phyloP scores from a whole-genome alignment of 2,797 vertebrate species.

The Cossypha polioptera region DNA sequence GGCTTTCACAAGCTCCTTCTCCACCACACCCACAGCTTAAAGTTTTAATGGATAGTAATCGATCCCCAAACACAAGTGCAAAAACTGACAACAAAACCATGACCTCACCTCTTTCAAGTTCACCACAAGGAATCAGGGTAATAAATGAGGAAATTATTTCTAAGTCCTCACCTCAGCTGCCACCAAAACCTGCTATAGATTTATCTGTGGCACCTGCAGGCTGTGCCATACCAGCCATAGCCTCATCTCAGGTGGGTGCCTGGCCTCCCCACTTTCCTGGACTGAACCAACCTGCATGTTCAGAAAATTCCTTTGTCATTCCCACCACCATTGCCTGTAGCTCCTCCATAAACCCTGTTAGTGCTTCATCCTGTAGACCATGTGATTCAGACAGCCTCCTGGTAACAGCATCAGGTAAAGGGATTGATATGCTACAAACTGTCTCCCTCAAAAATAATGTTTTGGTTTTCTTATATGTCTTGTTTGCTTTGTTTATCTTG shows the following conservation, averaged over 20 bases:
- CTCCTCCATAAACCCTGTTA: constrained; percentile 92
- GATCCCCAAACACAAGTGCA: constrained; percentile 82
- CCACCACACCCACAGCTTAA: constrained; percentile 93
- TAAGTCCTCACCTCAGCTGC: constrained; percentile 93
- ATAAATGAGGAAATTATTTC: constrained; percentile 80
- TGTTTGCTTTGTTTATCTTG: constrained; percentile 41
- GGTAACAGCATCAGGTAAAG: constrained; percentile 99
- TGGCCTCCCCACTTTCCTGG: constrained; percentile 81
- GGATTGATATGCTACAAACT: constrained; percentile 79
- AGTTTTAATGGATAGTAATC: constrained; percentile 84
- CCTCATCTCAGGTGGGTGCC: constrained; percentile 99
- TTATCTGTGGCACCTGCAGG: constrained; percentile 85
- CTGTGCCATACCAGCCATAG: constrained; percentile 91
- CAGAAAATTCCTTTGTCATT: constrained; percentile 88
- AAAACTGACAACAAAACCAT: constrained; percentile 83
- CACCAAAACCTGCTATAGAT: constrained; percentile 97
- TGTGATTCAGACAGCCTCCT: constrained; percentile 93
- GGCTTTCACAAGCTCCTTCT: constrained; percentile 95
- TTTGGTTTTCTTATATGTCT: constrained; percentile 50
- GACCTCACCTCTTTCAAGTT: constrained; percentile 77
- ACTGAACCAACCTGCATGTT: constrained; percentile 90
- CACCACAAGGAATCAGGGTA: constrained; percentile 82
- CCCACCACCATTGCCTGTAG: constrained; percentile 88
- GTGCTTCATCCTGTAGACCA: constrained; percentile 91
- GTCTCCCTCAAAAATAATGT: constrained; percentile 65